Evolutionary conservation across 1,140 invertebrate species (phyloP), one percentile per base, ranked within the genome.

Genomic region (Carposina sasakii): DNA sequence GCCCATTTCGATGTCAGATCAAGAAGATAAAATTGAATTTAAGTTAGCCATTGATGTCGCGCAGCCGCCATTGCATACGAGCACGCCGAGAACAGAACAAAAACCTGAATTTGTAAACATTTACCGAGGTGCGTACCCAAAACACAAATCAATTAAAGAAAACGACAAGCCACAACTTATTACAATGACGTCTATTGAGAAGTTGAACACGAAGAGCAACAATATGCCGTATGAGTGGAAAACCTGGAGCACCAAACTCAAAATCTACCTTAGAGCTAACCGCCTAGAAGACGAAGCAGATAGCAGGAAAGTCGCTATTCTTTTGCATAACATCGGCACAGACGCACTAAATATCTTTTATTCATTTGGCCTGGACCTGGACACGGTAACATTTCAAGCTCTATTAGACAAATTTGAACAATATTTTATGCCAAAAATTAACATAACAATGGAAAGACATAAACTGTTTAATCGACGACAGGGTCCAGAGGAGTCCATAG

Each of bases 351-450:
- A n/a, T 47, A 21, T 33, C 12, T n/a, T n/a, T n/a, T n/a, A n/a
- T n/a, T n/a, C n/a, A n/a, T n/a, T n/a, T n/a, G n/a, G n/a, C n/a
- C n/a, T n/a, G n/a, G n/a, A n/a, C n/a, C n/a, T n/a, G n/a, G n/a
- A n/a, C n/a, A n/a, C n/a, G n/a, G n/a, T n/a, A n/a, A n/a, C n/a
- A n/a, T n/a, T n/a, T n/a, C n/a, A 23, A 10, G 28, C 22, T 20
- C 16, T 26, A 21, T 6, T 22, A 16, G 10, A 28, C 12, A 44
- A 17, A 1, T 45, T 45, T 19, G 16, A 34, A 33, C 4, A 28
- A n/a, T 21, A 45, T 34, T 45, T 45, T 45, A 10, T 19, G 10
- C 43, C 43, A 17, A 45, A 45, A 45, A 21, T 45, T 8, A 45
- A 45, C 12, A 45, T 33, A 9, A 21, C 43, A 4, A 33, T 45